Conservation (phyloP, 2,888 invertebrate genomes). For the Alsophila aescularia region DNA sequence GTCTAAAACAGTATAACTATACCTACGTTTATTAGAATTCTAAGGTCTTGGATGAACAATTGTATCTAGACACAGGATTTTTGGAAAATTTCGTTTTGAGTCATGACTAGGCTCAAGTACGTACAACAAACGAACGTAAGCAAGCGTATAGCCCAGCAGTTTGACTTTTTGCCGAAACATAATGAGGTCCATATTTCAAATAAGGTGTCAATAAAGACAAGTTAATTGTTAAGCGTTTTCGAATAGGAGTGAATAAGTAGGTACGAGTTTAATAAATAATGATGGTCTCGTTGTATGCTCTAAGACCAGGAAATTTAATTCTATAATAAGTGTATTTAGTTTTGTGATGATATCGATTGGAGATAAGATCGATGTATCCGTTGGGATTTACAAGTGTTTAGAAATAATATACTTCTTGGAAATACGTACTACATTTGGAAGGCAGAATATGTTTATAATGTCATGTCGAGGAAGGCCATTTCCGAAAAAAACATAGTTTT, state of each 20-base stretch:
- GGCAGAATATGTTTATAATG: too few relatives aligned
- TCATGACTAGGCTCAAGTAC: constrained; percentile 1
- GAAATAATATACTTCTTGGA: neutral
- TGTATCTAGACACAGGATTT: too few relatives aligned
- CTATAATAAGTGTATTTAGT: constrained; percentile 1
- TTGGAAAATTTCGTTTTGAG: too few relatives aligned
- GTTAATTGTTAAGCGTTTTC: constrained; percentile 13
- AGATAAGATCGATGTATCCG: constrained; percentile 26
- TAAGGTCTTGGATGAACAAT: too few relatives aligned
- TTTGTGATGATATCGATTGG: constrained; percentile 25
- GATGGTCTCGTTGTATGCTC: neutral
- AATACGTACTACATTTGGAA: neutral
- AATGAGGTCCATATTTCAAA: constrained; percentile 7
- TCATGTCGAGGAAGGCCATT: too few relatives aligned
- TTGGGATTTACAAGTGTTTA: constrained; percentile 7
- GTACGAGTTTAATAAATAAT: neutral
- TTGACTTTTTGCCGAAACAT: constrained; percentile 12
- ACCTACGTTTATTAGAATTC: too few relatives aligned
- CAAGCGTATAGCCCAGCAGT: neutral
- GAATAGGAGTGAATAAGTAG: neutral
- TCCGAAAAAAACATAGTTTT: too few relatives aligned
- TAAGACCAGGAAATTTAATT: constrained; percentile 12
- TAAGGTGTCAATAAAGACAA: constrained; percentile 22
- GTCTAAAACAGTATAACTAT: too few relatives aligned
- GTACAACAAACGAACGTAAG: neutral